Percentiles rank a stretch among this genome's conserved stretches.
Conservation (phyloP, 2,113 vertebrate genomes). For the Alaudala cheleensis region DNA sequence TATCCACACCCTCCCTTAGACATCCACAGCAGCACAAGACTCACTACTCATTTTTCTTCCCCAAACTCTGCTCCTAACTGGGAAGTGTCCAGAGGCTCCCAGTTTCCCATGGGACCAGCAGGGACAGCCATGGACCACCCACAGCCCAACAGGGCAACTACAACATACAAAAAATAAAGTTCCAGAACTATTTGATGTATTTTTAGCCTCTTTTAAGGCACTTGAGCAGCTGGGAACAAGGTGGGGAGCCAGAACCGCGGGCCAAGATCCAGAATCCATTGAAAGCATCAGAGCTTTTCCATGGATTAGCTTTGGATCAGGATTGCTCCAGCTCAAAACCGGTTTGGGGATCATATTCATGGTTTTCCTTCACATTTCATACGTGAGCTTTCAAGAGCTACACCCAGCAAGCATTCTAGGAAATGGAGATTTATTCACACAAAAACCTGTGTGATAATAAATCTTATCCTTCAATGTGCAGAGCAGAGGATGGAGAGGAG, state of each 20-base stretch:
- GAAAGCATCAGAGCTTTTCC: conserved; percentile 6
- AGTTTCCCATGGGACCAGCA: background rate
- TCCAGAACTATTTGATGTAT: background rate
- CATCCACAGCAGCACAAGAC: background rate
- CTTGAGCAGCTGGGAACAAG: conserved; percentile 47
- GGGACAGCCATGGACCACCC: background rate
- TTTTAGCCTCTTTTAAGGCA: conserved; percentile 28
- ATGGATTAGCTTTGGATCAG: background rate
- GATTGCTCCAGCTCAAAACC: background rate
- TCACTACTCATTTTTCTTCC: background rate
- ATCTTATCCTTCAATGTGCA: background rate
- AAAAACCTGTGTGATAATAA: background rate
- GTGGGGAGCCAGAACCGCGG: background rate
- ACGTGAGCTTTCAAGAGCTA: background rate
- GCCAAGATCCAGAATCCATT: background rate
- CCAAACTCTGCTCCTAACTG: background rate
- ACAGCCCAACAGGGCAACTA: background rate
- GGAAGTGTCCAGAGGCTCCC: background rate
- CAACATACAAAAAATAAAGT: background rate
- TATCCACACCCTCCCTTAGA: background rate
- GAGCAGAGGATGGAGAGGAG: background rate
- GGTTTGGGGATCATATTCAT: background rate
- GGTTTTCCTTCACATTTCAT: background rate
- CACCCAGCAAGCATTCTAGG: background rate
- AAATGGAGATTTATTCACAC: background rate